phyloP scores from a whole-genome alignment of 2,888 invertebrate species.

The Cephus pygmeus region DNA sequence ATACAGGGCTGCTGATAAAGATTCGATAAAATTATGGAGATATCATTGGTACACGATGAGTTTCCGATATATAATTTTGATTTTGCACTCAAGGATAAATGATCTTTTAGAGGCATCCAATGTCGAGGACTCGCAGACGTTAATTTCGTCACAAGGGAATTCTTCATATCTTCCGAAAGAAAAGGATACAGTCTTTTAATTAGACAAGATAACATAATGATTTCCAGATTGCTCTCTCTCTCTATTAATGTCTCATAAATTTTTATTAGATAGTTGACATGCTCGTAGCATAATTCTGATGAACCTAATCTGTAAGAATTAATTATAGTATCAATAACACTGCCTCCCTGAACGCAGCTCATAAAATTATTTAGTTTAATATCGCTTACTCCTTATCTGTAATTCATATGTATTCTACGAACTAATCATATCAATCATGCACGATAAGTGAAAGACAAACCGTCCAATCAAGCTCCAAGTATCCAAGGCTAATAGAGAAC shows the following conservation, averaged over 20 bases:
- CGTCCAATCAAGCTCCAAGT: constrained; percentile 54
- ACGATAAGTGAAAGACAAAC: constrained; percentile 28
- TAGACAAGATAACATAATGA: constrained; percentile 44
- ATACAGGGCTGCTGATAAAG: background rate
- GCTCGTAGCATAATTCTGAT: constrained; percentile 45
- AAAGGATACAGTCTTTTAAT: constrained; percentile 49
- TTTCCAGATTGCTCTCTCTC: constrained; percentile 42
- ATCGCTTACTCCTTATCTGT: background rate
- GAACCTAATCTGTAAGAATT: constrained; percentile 44
- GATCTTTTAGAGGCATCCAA: constrained; percentile 28
- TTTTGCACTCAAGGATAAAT: constrained; percentile 22
- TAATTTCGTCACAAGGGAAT: constrained; percentile 27
- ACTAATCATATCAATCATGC: background rate
- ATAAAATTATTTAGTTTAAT: no score
- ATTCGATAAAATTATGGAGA: constrained; percentile 4
- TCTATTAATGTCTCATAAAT: constrained; percentile 40
- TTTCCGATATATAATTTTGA: constrained; percentile 7
- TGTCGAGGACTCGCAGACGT: constrained; percentile 9
- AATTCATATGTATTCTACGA: background rate
- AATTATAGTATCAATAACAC: background rate
- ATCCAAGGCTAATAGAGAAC: constrained; percentile 52
- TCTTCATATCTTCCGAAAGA: constrained; percentile 43
- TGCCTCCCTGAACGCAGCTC: no score
- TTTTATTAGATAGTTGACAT: constrained; percentile 49
- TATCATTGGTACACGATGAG: constrained; percentile 1